Conservation (phyloP, 1,140 invertebrate species). For the Lasioglossum baleicum region DNA sequence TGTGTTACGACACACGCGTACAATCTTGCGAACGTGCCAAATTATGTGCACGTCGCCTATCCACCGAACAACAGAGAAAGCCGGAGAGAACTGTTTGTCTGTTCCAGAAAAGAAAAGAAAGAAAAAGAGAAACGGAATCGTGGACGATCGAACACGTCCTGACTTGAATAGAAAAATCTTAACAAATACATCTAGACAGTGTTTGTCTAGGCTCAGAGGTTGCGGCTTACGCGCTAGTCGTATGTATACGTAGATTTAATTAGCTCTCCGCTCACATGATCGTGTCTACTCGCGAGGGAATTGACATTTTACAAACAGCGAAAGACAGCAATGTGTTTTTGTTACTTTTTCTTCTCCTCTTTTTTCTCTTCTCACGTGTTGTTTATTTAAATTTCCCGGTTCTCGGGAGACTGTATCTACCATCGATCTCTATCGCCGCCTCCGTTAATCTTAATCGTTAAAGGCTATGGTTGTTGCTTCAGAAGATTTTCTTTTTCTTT, state of each 20-base stretch:
- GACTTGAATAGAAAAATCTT: conserved; percentile 16
- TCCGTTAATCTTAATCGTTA: neutral
- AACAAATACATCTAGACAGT: neutral
- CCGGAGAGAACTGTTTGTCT: neutral
- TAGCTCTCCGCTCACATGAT: conserved; percentile 3
- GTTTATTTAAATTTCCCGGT: neutral
- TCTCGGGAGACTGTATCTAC: conserved; percentile 1
- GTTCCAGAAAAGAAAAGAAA: neutral
- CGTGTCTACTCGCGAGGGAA: conserved; percentile 19
- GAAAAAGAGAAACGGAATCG: neutral
- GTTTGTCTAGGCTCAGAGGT: neutral
- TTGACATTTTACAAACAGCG: conserved; percentile 43
- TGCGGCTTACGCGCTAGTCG: conserved; percentile 13
- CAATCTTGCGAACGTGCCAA: conserved; percentile 14
- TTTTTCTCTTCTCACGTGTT: neutral
- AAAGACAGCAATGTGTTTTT: conserved; percentile 11
- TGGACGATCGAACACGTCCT: neutral
- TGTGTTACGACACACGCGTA: conserved; percentile 36
- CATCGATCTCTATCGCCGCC: no score
- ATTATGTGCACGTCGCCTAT: conserved; percentile 18
- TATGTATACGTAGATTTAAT: neutral
- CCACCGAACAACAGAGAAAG: conserved; percentile 1
- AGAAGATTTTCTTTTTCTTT: neutral
- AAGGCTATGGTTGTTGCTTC: neutral
- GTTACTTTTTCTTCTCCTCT: neutral